Evolutionary conservation across 2,797 vertebrate species (phyloP), one percentile per base, ranked within the genome.

Genomic region (Dallia pectoralis): DNA sequence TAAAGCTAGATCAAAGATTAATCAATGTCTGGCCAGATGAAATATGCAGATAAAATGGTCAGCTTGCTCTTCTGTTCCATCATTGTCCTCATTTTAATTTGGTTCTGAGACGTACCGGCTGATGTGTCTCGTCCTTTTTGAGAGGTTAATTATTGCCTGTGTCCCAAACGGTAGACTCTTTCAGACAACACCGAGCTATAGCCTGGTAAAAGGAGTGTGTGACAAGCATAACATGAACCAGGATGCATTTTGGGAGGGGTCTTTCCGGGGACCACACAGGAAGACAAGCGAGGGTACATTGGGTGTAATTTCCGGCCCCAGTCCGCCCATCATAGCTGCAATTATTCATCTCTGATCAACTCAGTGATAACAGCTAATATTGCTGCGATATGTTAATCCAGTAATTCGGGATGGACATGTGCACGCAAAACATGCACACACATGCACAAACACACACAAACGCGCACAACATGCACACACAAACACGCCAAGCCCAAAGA

Each of bases 281-380:
- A 82, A 89, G 90, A 87, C 40, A 9, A 14, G 40, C 14, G 40
- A 2, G 88, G 86, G 77, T 86, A 83, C 79, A 77, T 78, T 79
- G 83, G 82, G 87, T 89, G 88, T 86, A 86, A 90, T 91, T 90
- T 90, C 87, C 87, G 80, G 85, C 84, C 80, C 88, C 85, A 91
- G 90, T 90, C 86, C 88, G 82, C 82, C 76, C 79, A 16, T 44
- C 80, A 79, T 18, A 84, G 85, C 81, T 78, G 82, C 87, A 89
- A 91, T 90, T 90, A 91, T 85, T 84, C 85, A 84, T 88, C 79
- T 80, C 83, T 74, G 78, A 79, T 81, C 83, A 81, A 80, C 72
- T n/a, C 81, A 9, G 74, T 85, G 83, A 87, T 85, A 82, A 81
- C 81, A 88, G 84, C 84, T 90, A 89, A 89, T 89, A 86, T 83